Evolutionary conservation across 1,140 invertebrate species (phyloP).

Genomic region (Drosophila erecta): DNA sequence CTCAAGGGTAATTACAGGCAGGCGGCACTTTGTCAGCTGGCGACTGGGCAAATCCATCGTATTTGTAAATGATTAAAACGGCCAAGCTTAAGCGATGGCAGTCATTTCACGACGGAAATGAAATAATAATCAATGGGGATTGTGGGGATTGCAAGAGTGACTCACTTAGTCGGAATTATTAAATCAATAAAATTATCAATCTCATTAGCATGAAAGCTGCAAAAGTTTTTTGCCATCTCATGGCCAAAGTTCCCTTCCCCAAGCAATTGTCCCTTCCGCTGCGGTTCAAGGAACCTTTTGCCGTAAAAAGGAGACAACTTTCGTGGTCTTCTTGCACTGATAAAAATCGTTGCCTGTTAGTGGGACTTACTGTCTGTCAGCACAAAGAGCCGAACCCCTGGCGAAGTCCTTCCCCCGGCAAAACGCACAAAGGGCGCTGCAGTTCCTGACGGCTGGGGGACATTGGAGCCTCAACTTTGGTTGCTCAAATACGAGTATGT

Average conservation of each 20-base stretch:
- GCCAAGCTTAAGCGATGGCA: slow-evolving; percentile 22
- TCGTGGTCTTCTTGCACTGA: slow-evolving; percentile 8
- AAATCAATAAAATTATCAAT: slow-evolving; percentile 72
- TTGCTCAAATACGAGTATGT: slow-evolving; percentile 15
- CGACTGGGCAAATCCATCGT: slow-evolving; percentile 17
- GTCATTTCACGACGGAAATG: slow-evolving; percentile 23
- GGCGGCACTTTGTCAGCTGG: slow-evolving; percentile 27
- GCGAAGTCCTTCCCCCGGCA: slow-evolving; percentile 1
- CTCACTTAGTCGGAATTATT: slow-evolving; percentile 49
- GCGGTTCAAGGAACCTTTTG: slow-evolving; percentile 39
- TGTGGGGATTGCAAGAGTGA: slow-evolving; percentile 11
- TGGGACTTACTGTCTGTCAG: slow-evolving; percentile 32
- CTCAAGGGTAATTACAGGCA: slow-evolving; percentile 29
- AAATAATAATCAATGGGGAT: slow-evolving; percentile 27
- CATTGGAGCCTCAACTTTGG: slow-evolving; percentile 6
- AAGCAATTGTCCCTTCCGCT: neutral
- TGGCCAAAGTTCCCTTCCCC: neutral
- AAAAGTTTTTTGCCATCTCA: slow-evolving; percentile 25
- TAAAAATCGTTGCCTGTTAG: slow-evolving; percentile 32
- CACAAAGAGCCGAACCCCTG: slow-evolving; percentile 30
- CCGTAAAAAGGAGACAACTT: slow-evolving; percentile 26
- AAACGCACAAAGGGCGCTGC: slow-evolving; percentile 39
- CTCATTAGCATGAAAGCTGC: slow-evolving; percentile 37
- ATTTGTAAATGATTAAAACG: slow-evolving; percentile 51
- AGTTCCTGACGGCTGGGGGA: neutral